phyloP scores from a whole-genome alignment of 2,797 vertebrate species.

The Selene dorsalis region DNA sequence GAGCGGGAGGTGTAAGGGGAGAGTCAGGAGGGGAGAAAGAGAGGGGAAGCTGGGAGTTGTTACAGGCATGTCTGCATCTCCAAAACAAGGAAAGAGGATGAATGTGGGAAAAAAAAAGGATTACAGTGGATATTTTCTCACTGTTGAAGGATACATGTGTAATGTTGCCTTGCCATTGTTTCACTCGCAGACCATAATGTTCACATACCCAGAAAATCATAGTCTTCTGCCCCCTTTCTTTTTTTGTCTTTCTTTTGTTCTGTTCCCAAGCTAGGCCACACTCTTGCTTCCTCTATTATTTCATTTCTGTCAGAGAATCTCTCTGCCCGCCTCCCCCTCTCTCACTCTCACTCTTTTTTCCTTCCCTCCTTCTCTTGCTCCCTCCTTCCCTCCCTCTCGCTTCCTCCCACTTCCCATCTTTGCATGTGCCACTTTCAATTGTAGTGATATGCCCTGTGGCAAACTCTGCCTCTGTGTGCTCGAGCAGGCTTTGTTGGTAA shows the following conservation, averaged over 20 bases:
- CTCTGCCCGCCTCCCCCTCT: constrained; percentile 63
- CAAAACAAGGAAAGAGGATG: constrained; percentile 51
- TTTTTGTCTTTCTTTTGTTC: constrained; percentile 74
- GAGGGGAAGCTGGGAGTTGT: constrained; percentile 46
- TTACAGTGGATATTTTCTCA: constrained; percentile 61
- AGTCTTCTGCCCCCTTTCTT: constrained; percentile 64
- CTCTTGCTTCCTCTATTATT: constrained; percentile 76
- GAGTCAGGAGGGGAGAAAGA: neutral
- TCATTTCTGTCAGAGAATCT: constrained; percentile 75
- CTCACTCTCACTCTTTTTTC: constrained; percentile 48
- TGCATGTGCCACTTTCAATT: constrained; percentile 89
- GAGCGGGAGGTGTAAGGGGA: neutral
- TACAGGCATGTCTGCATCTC: constrained; percentile 62
- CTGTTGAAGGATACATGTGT: constrained; percentile 59
- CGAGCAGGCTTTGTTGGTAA: constrained; percentile 82
- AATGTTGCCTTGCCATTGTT: constrained; percentile 60
- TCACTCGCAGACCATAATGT: constrained; percentile 53
- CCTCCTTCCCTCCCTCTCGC: constrained; percentile 38
- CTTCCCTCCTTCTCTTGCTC: constrained; percentile 37
- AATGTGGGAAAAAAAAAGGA: constrained; percentile 41
- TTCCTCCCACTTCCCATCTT: constrained; percentile 84
- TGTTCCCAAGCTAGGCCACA: constrained; percentile 62
- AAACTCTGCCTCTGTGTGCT: constrained; percentile 81
- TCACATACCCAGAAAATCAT: constrained; percentile 61
- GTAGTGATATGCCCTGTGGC: constrained; percentile 87